These are phyloP conservation scores for Anisognathus igniventris DNA, from an alignment of 2,797 vertebrate species.

Conservation along the genomic window DNA sequence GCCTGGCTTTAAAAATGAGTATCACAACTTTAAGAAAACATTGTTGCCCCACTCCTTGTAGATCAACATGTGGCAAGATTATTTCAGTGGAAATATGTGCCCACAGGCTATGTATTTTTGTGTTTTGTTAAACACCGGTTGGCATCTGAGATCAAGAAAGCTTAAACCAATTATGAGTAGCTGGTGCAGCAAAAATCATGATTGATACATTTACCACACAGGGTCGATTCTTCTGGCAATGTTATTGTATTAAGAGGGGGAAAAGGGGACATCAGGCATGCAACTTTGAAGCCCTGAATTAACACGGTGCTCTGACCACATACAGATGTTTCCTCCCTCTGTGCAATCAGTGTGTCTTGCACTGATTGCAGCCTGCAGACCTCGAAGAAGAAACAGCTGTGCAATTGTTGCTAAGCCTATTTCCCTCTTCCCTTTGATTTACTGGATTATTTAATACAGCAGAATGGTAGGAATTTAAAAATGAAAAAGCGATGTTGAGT, in stretches of 20 bases:
- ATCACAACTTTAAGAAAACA: background rate
- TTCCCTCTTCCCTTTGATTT: slow-evolving; percentile 22
- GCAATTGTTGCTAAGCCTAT: slow-evolving; percentile 5
- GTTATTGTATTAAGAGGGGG: background rate
- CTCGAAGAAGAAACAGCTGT: background rate
- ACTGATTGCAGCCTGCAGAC: background rate
- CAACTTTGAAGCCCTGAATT: background rate
- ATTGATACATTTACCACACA: slow-evolving; percentile 42
- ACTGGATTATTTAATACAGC: slow-evolving; percentile 40
- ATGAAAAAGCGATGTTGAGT: background rate
- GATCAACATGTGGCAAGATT: background rate
- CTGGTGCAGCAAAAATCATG: slow-evolving; percentile 38
- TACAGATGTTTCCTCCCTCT: background rate
- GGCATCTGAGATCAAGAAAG: slow-evolving; percentile 23
- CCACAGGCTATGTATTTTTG: background rate
- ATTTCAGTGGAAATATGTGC: background rate
- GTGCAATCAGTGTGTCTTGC: background rate
- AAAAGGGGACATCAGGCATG: background rate
- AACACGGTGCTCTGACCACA: background rate
- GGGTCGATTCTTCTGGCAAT: slow-evolving; percentile 26
- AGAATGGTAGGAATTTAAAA: slow-evolving; percentile 43
- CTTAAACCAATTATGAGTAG: slow-evolving; percentile 57
- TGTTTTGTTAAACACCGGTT: slow-evolving; percentile 27
- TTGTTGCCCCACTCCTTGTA: background rate
- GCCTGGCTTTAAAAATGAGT: background rate